Base-by-base conservation (phyloP, 2,888 invertebrate genomes). In the Lycia hirtaria region DNA sequence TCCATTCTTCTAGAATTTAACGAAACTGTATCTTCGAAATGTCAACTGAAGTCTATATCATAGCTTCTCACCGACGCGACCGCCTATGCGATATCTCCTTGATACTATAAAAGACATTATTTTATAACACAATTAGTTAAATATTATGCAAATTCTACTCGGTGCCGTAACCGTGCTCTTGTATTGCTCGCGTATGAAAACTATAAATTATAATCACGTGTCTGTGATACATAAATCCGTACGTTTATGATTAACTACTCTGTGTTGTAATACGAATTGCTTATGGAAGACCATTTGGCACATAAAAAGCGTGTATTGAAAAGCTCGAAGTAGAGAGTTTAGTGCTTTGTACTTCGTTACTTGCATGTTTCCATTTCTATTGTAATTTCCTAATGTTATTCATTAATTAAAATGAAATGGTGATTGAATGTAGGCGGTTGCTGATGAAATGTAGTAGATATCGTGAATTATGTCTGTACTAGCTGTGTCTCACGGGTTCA, bases 61-160 rank as follows among this genome's bases (percentile, higher is more conserved):
- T 87, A 85, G 79, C 85, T 83, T 83, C 84, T 83, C 84, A 71
- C 72, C 65, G 82, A 78, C 74, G 71, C 71, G 83, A 78, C 80
- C 78, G 81, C 80, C 75, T 82, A 80, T 76, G 84, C 81, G 83
- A 84, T 57, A 52, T 87, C 85, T 85, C 87, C 90, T 88, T 86
- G 85, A 89, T 86, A 90, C 89, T 87, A 90, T 85, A 90, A 91
- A 80, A 86, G 77, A 88, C 73, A 86, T 82, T 82, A 83, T 62
- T 71, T 84, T 85, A 87, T 84, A 86, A 84, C 76, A 67, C 70
- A 66, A 68, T 62, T 72, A 72, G 69, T 9, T 22, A 10, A 26
- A 68, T 66, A 73, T 77, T 70, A 78, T 74, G 75, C 67, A 72
- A 76, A 71, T 35, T 59, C 71, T 73, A 73, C 64, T 60, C 72